Evolutionary conservation across 2,888 invertebrate species (phyloP), one percentile per base, ranked within the genome.

Genomic region (Calameuta filiformis): DNA sequence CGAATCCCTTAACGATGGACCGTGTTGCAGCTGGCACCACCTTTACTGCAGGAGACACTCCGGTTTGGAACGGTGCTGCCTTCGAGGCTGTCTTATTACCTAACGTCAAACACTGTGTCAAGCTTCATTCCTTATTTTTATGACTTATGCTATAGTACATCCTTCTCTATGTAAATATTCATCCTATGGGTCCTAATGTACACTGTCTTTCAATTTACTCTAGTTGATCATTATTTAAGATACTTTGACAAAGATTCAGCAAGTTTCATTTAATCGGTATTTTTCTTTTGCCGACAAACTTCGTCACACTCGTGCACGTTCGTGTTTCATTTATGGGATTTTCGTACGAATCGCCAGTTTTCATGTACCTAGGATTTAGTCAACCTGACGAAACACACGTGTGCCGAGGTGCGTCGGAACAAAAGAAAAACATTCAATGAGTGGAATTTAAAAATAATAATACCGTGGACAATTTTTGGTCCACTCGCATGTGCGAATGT

Each of bases 1-100:
- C 86, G 69, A 90, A 90, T n/a, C 90, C 90, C 75, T 89, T 90
- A 37, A 89, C 83, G 34, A 89, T 78, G 4, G 86, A 82, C 23
- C 84, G 83, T 1, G 87, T 84, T 3, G 87, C 85, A n/a, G 88
- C 87, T 30, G 91, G 89, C 2, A 90, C 85, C 12, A 91, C 86
- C 85, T 88, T 90, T 37, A 90, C 85, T n/a, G 86, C 82, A 12
- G 89, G 85, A 68, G 87, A 77, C 76, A 85, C 84, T 78, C 85
- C 80, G 69, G 85, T 78, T 82, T 87, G 88, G 40, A 40, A 40
- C 77, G 86, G 80, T 75, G 84, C 76, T 78, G 86, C 71, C 75
- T 87, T 87, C 31, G 85, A 77, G 68, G 83, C 82, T 77, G 81
- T 76, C 84, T 89, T 90, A 81, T 94, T 95, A 78, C 95, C 95